Evolutionary conservation across 2,113 vertebrate species (phyloP), one percentile per base, ranked within the genome.

Genomic region (Neofelis nebulosa): DNA sequence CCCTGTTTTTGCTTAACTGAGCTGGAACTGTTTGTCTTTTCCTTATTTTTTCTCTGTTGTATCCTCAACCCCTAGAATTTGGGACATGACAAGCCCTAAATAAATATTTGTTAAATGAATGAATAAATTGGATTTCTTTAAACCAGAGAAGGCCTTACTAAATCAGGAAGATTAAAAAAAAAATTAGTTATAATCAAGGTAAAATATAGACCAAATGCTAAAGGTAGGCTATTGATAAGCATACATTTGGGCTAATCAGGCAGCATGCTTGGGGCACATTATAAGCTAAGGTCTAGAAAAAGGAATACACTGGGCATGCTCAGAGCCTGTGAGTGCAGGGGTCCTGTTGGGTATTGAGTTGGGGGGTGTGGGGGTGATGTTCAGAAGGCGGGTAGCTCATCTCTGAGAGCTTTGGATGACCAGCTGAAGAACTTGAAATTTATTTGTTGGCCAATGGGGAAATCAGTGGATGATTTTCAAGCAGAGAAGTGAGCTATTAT

Each of bases 21-120:
- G 9, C 41, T 87, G 50, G 84, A 80, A 55, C 65, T 83, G 31
- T 50, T 52, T 88, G n/a, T 71, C 65, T 69, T 91, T 96, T 80
- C n/a, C 29, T 57, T 61, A 7, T 5, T 31, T 87, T 86, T 88
- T n/a, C 68, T 7, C 4, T 16, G 23, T 52, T 65, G 18, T n/a
- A n/a, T 18, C 36, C 16, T 82, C 23, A 89, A 14, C 61, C 91
- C 23, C 57, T 89, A 80, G 69, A 81, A 71, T 73, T 79, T 57
- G 36, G 63, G 48, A 76, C 48, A 25, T 9, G 36, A 13, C 61
- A 31, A 65, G 25, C 12, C 27, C 31, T 50, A 71, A 91, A 78
- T 93, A 89, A 89, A 73, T 85, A 94, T 82, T 95, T 82, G 27
- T 66, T 69, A 21, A 66, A 45, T 76, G 68, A 92, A 61, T 83